These are phyloP conservation scores for Phoenicopterus ruber DNA, from an alignment of 2,113 vertebrate genomes.

Conservation along the genomic window DNA sequence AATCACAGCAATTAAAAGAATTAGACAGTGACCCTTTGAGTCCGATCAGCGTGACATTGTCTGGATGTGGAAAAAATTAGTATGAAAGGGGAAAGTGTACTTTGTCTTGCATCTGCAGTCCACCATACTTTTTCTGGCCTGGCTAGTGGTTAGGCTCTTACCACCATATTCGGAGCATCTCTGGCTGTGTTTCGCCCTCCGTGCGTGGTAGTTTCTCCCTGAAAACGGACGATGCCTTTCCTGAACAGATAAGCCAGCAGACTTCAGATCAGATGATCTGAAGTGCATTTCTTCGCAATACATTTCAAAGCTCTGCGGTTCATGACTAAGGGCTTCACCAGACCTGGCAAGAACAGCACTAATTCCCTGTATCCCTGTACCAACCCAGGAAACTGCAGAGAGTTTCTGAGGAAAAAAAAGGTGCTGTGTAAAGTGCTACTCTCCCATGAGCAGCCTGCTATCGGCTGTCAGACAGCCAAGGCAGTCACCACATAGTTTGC, in stretches of 20 bases:
- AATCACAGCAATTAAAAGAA: neutral
- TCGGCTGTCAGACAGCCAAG: neutral
- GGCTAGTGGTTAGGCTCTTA: neutral
- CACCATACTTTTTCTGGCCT: neutral
- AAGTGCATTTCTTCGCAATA: neutral
- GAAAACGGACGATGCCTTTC: neutral
- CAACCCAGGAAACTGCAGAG: neutral
- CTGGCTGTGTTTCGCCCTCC: neutral
- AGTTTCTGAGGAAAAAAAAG: neutral
- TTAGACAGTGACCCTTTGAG: neutral
- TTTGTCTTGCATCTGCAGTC: neutral
- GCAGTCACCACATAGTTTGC: neutral
- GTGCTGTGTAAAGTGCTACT: neutral
- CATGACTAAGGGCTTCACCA: neutral
- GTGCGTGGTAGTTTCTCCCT: neutral
- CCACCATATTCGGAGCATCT: rapidly evolving
- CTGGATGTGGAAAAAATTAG: neutral
- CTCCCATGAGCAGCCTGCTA: neutral
- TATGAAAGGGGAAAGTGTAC: neutral
- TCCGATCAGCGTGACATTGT: neutral
- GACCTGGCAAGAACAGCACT: neutral
- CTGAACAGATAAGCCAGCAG: neutral
- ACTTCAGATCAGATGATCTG: neutral
- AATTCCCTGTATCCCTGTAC: neutral
- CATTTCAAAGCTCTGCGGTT: neutral